Evolutionary conservation across 2,113 vertebrate genomes (phyloP), one percentile per base, ranked within the genome.

Genomic region (Myrmophylax atrothorax): DNA sequence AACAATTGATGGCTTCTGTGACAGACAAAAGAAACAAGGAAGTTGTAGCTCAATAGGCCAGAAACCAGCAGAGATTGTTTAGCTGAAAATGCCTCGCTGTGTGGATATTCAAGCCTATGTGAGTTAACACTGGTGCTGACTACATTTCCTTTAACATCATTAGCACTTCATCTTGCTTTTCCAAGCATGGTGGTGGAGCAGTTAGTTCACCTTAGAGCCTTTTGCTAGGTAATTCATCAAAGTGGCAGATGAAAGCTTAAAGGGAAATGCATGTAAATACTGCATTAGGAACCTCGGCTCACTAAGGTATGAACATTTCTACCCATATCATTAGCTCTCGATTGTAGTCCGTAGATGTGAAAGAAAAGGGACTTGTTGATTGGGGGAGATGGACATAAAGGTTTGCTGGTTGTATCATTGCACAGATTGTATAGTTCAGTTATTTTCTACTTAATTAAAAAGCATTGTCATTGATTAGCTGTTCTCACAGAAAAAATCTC

Each of bases 61-160:
- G 90, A 94, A 95, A 94, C 52, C 84, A 79, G 69, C 69, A 73
- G 91, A 81, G 84, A 92, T 78, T 59, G 60, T 88, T 64, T 59
- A 52, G 83, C 85, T 91, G 92, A 92, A 93, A 96, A 89, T 87
- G 74, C 87, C 82, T 87, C 52, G 80, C 59, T 83, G 1, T 74
- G 79, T 68, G 73, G 83, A 7, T 92, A 76, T 82, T 95, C 58
- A 46, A 66, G 87, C 38, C 31, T 62, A 10, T 59, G 78, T 89
- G 86, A 84, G 46, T 94, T 75, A 90, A 85, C 84, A 35, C 1
- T 37, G 56, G 15, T 66, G 72, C 67, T 73, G 90, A 93, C 80
- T 95, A 38, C 68, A 91, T 96, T 96, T 94, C 77, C 91, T 84
- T 92, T 95, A 97, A 97, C 91, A 97, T 98, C 90, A 87, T 96